These are phyloP conservation scores for Ellobius talpinus DNA, from an alignment of 2,113 vertebrate genomes.

Conservation along the genomic window DNA sequence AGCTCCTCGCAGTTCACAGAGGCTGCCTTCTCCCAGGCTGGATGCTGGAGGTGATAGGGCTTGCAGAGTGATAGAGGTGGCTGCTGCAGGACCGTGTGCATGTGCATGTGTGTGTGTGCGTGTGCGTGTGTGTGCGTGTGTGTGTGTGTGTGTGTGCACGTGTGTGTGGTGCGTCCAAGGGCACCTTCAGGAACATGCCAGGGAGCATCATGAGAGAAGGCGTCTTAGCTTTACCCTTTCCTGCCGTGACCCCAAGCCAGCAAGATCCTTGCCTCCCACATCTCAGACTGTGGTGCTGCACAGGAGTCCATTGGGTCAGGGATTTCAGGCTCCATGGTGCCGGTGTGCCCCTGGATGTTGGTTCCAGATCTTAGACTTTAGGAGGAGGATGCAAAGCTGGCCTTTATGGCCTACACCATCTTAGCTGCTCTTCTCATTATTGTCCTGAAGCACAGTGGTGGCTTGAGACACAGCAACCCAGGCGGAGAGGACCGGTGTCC, in stretches of 20 bases:
- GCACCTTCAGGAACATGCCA: background rate
- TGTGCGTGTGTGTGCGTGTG: background rate
- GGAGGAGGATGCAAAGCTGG: background rate
- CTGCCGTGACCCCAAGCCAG: background rate
- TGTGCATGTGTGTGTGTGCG: background rate
- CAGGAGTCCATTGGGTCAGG: background rate
- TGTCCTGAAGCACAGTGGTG: background rate
- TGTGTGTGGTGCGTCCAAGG: background rate
- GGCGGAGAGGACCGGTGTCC: background rate
- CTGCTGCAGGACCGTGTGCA: background rate
- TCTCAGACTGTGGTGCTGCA: background rate
- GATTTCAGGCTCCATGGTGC: background rate
- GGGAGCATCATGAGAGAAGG: background rate
- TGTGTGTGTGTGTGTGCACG: background rate
- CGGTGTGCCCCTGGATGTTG: background rate
- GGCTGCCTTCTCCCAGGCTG: conserved; percentile 57
- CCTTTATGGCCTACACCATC: background rate
- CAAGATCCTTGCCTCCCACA: background rate
- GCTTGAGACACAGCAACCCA: background rate
- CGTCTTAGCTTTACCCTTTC: background rate
- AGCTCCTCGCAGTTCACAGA: conserved; percentile 65
- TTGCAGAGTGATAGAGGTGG: background rate
- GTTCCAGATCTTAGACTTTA: background rate
- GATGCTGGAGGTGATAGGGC: background rate
- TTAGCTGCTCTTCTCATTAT: background rate